Evolutionary conservation across 2,888 invertebrate species (phyloP).

Genomic region (Ochropacha duplaris): DNA sequence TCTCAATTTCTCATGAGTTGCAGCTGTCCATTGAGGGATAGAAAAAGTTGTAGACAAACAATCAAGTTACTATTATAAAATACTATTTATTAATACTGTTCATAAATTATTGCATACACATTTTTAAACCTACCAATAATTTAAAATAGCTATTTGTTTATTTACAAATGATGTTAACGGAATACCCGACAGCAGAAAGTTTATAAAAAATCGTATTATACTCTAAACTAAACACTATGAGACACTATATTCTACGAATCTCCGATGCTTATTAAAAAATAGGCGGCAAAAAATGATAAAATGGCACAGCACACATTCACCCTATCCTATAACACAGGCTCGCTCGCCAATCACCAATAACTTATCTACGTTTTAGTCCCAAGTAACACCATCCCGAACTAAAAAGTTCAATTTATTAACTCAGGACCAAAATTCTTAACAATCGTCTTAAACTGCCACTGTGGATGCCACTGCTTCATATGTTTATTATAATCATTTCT

Average conservation of each 20-base stretch:
- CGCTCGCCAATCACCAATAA: no score
- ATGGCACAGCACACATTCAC: background rate
- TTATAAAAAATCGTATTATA: background rate
- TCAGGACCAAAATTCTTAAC: constrained; percentile 55
- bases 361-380: background rate
- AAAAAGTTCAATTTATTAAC: constrained; percentile 14
- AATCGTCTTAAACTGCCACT: constrained; percentile 62
- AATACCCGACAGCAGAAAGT: background rate
- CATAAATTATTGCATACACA: no score
- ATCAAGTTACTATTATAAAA: no score
- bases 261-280: background rate
- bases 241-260: background rate
- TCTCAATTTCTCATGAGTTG: no score
- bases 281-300: background rate
- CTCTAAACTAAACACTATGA: background rate
- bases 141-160: background rate
- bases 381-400: background rate
- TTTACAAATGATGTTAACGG: no score
- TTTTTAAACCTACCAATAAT: background rate
- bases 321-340: background rate
- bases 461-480: constrained; percentile 73
- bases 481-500: constrained; percentile 68
- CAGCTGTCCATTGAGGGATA: no score
- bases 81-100: no score
- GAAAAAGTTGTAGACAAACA: no score